Evolutionary conservation across 2,113 vertebrate genomes (phyloP).

Genomic region (Carlito syrichta): DNA sequence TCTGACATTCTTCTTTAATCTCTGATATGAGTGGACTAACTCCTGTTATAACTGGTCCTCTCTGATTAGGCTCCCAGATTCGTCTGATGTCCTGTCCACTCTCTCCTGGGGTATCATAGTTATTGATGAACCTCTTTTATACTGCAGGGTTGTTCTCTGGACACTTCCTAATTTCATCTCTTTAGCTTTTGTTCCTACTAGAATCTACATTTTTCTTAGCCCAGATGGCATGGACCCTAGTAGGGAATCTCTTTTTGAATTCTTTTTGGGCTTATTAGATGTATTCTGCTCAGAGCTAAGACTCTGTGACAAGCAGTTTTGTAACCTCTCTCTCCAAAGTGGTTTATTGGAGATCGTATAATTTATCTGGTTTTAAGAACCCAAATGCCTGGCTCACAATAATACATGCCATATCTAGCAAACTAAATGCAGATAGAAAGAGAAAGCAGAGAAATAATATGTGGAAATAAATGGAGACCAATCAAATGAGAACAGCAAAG

Average conservation of each 20-base stretch:
- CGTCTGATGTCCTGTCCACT: accelerated
- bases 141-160: neutral
- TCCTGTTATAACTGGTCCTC: neutral
- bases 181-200: neutral
- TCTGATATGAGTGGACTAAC: neutral
- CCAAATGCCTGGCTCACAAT: neutral
- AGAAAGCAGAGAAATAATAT: neutral
- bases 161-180: neutral
- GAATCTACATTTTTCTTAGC: neutral
- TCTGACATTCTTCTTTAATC: neutral
- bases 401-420: neutral
- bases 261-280: neutral
- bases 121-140: neutral
- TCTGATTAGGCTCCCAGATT: neutral
- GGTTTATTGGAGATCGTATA: neutral
- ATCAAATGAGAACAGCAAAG: neutral
- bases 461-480: neutral
- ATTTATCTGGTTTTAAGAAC: neutral
- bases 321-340: neutral
- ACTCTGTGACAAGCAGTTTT: neutral
- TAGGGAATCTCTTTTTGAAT: neutral
- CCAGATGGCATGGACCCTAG: too few relatives aligned
- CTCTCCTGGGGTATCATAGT: accelerated
- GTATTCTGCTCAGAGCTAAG: neutral
- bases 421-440: accelerated